Percentiles rank a stretch among this genome's conserved stretches.
Conservation (phyloP, 2,113 vertebrate genomes). For the Capreolus pygargus region DNA sequence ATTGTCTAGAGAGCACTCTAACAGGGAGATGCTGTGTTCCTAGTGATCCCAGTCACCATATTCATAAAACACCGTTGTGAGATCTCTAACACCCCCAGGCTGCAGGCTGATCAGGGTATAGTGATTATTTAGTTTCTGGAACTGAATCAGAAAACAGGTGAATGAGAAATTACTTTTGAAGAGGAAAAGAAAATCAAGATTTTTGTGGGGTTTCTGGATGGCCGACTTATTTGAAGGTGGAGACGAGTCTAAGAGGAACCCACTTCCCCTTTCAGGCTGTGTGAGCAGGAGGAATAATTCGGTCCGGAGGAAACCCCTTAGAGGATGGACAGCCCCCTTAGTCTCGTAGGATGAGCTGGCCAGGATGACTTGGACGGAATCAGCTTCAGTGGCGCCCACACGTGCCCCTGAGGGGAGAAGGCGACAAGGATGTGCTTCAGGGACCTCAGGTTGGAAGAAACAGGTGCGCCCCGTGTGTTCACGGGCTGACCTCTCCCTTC, state of each 20-base stretch:
- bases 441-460: background rate
- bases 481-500: background rate
- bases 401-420: no score
- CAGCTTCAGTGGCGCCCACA: background rate
- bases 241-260: background rate
- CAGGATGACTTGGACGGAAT: background rate
- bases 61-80: background rate
- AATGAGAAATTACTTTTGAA: background rate
- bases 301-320: background rate
- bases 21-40: background rate
- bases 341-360: background rate
- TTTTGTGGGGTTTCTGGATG: background rate
- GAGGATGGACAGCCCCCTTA: background rate
- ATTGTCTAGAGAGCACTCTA: background rate
- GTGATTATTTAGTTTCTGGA: background rate
- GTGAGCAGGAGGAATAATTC: background rate
- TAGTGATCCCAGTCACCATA: background rate
- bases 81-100: background rate
- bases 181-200: background rate
- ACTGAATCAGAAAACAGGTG: background rate
- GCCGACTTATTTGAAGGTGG: background rate
- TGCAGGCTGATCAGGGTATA: background rate
- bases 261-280: background rate
- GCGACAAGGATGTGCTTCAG: fast-evolving
- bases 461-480: background rate